These are phyloP conservation scores for Taenioides sp. DNA, from an alignment of 2,797 vertebrate species.

Conservation along the genomic window DNA sequence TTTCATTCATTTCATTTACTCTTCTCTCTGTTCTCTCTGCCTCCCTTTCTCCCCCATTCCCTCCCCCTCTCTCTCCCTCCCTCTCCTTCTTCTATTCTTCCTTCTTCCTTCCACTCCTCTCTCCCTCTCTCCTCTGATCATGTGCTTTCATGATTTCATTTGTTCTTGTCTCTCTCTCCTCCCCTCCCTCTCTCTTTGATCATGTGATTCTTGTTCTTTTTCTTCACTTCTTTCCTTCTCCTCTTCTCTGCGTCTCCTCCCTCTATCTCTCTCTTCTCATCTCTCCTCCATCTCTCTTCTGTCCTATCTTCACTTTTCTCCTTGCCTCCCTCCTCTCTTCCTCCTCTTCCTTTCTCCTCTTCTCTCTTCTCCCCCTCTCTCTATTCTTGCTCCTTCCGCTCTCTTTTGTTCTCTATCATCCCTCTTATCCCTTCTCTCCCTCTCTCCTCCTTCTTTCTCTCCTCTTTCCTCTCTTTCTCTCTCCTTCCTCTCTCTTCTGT, in stretches of 20 bases:
- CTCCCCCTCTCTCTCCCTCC: not conserved
- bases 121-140: not conserved
- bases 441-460: no score
- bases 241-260: not conserved
- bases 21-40: not conserved
- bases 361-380: no score
- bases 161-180: not conserved
- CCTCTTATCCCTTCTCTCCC: no score
- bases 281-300: not conserved
- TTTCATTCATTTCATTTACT: not conserved
- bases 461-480: not conserved
- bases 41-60: not conserved
- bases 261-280: not conserved
- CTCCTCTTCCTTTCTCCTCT: no score
- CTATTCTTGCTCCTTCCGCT: not conserved
- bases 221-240: not conserved
- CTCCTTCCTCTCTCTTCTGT: not conserved
- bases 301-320: not conserved
- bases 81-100: not conserved
- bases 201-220: not conserved
- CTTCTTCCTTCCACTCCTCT: not conserved
- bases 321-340: no score
- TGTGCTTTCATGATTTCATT: not conserved
- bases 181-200: not conserved
- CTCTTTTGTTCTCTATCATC: not conserved